Percentiles rank a stretch among this genome's conserved stretches.
These are phyloP conservation scores for Mimachlamys varia DNA, from an alignment of 2,888 invertebrate genomes.

Conservation along the genomic window DNA sequence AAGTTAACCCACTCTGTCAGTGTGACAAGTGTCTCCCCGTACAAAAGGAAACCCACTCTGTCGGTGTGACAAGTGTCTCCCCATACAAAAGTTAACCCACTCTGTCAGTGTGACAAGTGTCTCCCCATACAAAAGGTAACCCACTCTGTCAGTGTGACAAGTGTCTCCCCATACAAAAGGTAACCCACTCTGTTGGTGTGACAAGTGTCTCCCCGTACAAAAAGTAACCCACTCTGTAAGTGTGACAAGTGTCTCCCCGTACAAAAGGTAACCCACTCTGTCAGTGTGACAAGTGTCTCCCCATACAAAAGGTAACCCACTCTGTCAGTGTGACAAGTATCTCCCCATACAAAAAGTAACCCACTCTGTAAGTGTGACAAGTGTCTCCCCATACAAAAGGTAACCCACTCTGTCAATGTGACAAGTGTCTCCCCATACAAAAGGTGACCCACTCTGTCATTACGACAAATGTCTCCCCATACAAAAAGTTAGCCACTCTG, in stretches of 20 bases:
- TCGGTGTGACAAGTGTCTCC: constrained; percentile 78
- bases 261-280: constrained; percentile 80
- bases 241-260: constrained; percentile 75
- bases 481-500: constrained; percentile 75
- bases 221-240: constrained; percentile 80
- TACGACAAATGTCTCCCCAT: constrained; percentile 75
- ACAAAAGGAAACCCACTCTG: constrained; percentile 80
- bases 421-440: constrained; percentile 74
- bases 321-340: constrained; percentile 80
- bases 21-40: constrained; percentile 75
- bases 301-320: constrained; percentile 78
- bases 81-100: constrained; percentile 77
- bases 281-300: constrained; percentile 78
- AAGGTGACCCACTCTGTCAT: constrained; percentile 80
- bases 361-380: constrained; percentile 80
- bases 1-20: constrained; percentile 80
- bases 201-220: constrained; percentile 74
- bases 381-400: constrained; percentile 76
- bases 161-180: constrained; percentile 76
- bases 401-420: constrained; percentile 80
- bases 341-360: constrained; percentile 75
- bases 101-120: constrained; percentile 80
- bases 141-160: constrained; percentile 80
- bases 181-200: constrained; percentile 80
- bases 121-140: constrained; percentile 75